Evolutionary conservation across 2,113 vertebrate species (phyloP), one percentile per base, ranked within the genome.

Genomic region (Nerophis ophidion): DNA sequence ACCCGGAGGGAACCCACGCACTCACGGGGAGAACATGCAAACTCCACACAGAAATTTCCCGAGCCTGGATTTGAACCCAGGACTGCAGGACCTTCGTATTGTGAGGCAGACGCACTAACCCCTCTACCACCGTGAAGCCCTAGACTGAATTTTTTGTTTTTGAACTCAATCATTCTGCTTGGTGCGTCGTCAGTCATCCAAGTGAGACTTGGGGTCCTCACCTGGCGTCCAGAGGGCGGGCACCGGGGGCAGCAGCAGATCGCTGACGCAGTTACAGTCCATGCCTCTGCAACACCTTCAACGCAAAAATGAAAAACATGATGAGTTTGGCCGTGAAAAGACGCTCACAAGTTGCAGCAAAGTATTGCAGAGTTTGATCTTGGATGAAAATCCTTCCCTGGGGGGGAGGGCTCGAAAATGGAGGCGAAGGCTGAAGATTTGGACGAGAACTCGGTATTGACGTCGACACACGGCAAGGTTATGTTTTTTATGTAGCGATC

Each of bases 251-350:
- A 96, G 91, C 73, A 96, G 90, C 74, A 96, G 88, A 75, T 96
- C 93, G 77, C 93, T 94, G 80, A 95, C 93, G 75, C 94, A 96
- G 89, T 92, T 95, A 88, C 93, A 95, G 86, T 95, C 94, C 94
- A 95, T 96, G 80, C 78, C 83, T 84, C 87, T 80, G 67, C 83
- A 81, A 61, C 84, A 91, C 86, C 88, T 91, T 60, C 3, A 74
- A 73, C 42, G 67, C 46, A 64, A 15, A 65, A 7, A 50, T 6
- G 8, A 6, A 6, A 62, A 2, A 54, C 47, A 54, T 47, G 19
- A 12, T 60, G 7, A 56, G 36, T 48, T 44, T 40, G 10, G 3
- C 10, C 40, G 12, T 44, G 12, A 44, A 44, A 44, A 44, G 10
- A 44, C 40, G 8, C 36, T 38, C 36, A 19, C 56, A 45, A 26